These are phyloP conservation scores for Oreotrochilus melanogaster DNA, from an alignment of 2,113 vertebrate genomes.

Conservation along the genomic window DNA sequence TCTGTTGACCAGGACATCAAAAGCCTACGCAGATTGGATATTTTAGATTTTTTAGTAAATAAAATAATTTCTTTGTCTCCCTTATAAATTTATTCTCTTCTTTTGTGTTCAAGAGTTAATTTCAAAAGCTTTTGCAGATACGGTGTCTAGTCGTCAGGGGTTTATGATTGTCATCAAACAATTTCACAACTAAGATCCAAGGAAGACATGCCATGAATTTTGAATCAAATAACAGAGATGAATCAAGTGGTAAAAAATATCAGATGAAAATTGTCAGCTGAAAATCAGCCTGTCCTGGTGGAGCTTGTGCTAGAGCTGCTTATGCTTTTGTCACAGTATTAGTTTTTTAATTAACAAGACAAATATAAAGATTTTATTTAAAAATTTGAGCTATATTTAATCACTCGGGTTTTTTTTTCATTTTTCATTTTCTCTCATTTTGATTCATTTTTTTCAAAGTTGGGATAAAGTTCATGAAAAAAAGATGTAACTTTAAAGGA, in stretches of 20 bases:
- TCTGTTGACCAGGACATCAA: neutral
- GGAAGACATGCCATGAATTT: neutral
- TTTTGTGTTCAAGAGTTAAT: conserved; percentile 14
- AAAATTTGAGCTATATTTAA: neutral
- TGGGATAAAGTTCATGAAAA: neutral
- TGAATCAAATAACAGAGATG: neutral
- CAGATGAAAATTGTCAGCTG: neutral
- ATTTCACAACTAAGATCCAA: conserved; percentile 32
- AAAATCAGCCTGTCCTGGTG: neutral
- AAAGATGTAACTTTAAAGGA: neutral
- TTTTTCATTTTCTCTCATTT: neutral
- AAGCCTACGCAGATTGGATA: neutral
- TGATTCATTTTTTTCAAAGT: neutral
- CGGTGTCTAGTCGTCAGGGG: neutral
- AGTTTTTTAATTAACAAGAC: neutral
- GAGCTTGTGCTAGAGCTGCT: neutral
- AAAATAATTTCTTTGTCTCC: neutral
- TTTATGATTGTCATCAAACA: conserved; percentile 36
- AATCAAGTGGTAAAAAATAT: neutral
- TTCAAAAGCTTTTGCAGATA: conserved; percentile 21
- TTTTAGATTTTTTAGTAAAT: neutral
- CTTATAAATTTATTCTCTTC: neutral
- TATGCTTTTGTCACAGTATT: neutral
- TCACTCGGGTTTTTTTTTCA: neutral
- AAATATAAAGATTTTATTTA: neutral